Evolutionary conservation across 1,140 invertebrate species (phyloP).

Genomic region (Brachionus sp.): DNA sequence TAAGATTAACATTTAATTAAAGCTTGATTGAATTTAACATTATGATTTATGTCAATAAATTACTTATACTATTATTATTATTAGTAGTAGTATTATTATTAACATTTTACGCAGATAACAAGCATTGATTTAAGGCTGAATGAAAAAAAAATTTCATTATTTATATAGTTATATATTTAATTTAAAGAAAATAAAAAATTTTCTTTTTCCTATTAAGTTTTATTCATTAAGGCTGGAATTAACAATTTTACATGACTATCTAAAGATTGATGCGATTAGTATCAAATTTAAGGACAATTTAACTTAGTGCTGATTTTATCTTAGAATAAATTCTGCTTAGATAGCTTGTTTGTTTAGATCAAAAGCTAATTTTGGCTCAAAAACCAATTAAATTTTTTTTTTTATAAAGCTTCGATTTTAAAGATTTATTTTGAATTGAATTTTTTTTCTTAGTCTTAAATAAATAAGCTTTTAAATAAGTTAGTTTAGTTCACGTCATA

Average conservation of each 20-base stretch:
- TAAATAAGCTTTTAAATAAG: neutral
- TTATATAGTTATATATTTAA: no score
- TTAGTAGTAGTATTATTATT: no score
- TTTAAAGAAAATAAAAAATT: neutral
- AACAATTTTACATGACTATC: neutral
- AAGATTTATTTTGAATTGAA: neutral
- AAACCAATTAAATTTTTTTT: neutral
- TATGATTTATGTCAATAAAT: neutral
- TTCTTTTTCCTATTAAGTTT: neutral
- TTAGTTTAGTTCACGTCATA: neutral
- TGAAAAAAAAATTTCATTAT: no score
- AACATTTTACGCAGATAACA: no score
- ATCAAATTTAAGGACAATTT: neutral
- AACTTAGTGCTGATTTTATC: neutral
- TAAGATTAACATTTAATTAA: constrained; percentile 6
- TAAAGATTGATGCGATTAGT: neutral
- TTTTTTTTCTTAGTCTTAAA: neutral
- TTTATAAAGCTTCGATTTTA: neutral
- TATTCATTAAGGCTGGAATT: neutral
- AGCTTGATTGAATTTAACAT: neutral
- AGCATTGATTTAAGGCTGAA: no score
- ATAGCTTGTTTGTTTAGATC: neutral
- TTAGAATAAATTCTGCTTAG: neutral
- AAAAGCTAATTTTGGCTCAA: neutral
- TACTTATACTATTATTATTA: neutral